Conservation (phyloP, 2,113 vertebrate species). For the Takifugu bimaculatus region DNA sequence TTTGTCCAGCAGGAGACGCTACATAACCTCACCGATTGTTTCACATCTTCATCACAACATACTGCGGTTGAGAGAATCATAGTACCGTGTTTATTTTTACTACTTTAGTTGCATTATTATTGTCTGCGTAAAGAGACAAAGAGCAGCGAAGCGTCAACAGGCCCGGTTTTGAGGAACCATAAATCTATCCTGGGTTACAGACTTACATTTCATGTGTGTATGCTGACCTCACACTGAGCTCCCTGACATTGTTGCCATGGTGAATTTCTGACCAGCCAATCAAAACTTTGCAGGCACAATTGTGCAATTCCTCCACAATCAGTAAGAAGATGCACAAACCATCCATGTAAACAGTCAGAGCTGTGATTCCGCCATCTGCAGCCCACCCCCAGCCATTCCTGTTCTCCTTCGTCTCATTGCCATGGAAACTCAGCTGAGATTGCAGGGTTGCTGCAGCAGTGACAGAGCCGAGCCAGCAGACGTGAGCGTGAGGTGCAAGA, state of each 20-base stretch:
- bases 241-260: slow-evolving; percentile 45
- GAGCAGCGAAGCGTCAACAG: slow-evolving; percentile 2
- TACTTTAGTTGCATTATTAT: too few relatives aligned
- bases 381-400: slow-evolving; percentile 18
- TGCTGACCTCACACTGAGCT: slow-evolving; percentile 26
- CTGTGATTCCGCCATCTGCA: not conserved
- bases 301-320: not conserved
- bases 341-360: slow-evolving; percentile 2
- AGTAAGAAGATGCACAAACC: not conserved
- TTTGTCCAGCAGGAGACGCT: not conserved
- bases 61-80: too few relatives aligned
- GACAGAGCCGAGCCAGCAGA: not conserved
- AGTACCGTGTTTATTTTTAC: too few relatives aligned
- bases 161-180: not conserved
- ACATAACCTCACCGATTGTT: not conserved
- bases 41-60: not conserved
- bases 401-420: slow-evolving; percentile 34
- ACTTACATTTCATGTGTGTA: slow-evolving; percentile 4
- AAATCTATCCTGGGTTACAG: slow-evolving; percentile 10
- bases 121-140: not conserved
- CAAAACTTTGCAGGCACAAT: slow-evolving; percentile 14
- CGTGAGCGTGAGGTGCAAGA: not conserved
- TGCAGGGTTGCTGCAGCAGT: slow-evolving; percentile 21
- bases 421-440: slow-evolving; percentile 54
- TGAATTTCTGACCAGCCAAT: slow-evolving; percentile 44